A percentile compares a stretch with the other conserved stretches of the same genome.
phyloP scores from a whole-genome alignment of 2,888 invertebrate species.

The Heliconius charithonia region DNA sequence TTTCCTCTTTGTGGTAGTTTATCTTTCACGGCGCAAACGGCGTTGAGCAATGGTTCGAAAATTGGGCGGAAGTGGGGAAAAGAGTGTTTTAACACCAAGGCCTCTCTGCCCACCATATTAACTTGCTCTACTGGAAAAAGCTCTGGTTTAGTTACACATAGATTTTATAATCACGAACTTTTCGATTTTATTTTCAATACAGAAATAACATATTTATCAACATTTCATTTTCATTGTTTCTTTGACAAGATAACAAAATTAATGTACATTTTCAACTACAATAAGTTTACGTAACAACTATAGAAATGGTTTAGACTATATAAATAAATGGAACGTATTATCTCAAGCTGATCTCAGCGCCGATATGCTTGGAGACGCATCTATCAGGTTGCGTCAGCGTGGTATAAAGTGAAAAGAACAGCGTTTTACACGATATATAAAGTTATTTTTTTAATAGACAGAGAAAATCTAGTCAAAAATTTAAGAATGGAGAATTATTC shows the following conservation, averaged over 20 bases:
- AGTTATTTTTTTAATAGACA: too few relatives aligned
- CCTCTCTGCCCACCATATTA: neutral
- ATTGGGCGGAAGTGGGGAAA: too few relatives aligned
- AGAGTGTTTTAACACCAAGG: neutral
- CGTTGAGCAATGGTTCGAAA: too few relatives aligned
- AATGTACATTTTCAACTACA: constrained; percentile 15
- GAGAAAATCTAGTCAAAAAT: too few relatives aligned
- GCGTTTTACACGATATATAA: neutral
- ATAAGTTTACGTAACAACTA: constrained; percentile 22
- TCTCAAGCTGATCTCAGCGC: constrained; percentile 48
- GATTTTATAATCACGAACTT: neutral
- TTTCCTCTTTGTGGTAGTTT: too few relatives aligned
- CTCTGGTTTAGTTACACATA: neutral
- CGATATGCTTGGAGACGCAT: constrained; percentile 56
- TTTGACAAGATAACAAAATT: constrained; percentile 14
- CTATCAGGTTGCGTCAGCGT: constrained; percentile 53
- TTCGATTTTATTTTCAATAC: neutral
- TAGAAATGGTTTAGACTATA: constrained; percentile 21
- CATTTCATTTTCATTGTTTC: neutral
- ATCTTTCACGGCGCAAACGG: too few relatives aligned
- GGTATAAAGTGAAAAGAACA: constrained; percentile 32
- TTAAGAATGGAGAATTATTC: too few relatives aligned
- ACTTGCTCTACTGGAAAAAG: neutral
- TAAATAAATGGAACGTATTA: constrained; percentile 54
- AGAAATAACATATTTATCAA: constrained; percentile 7